Evolutionary conservation across 2,797 vertebrate species (phyloP).

Genomic region (Pangasius sanitwongsei): DNA sequence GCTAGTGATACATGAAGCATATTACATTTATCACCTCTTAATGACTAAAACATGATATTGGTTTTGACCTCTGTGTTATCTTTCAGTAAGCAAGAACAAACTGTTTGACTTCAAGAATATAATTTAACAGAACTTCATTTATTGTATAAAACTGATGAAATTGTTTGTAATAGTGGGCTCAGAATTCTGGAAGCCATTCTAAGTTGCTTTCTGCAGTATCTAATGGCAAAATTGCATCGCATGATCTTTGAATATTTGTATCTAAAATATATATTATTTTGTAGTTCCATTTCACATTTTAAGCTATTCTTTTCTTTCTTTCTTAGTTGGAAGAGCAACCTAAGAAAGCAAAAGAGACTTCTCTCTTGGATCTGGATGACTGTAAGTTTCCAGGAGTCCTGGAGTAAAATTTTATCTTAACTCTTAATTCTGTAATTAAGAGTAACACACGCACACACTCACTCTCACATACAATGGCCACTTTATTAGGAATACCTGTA

Average conservation of each 20-base stretch:
- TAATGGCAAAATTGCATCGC: background rate
- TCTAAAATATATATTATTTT: background rate
- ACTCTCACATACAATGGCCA: no score
- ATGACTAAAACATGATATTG: background rate
- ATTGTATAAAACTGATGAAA: background rate
- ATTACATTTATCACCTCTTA: background rate
- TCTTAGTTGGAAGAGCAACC: conserved; percentile 72
- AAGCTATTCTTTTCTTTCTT: background rate
- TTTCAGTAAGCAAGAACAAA: background rate
- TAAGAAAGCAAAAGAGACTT: conserved; percentile 79
- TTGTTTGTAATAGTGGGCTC: background rate
- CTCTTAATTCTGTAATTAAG: background rate
- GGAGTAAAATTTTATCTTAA: background rate
- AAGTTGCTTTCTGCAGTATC: background rate
- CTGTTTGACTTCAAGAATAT: background rate
- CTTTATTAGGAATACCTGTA: background rate
- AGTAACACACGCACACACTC: accelerated
- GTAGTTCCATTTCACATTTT: background rate
- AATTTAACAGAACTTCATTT: background rate
- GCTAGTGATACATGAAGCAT: background rate
- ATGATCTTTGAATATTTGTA: background rate
- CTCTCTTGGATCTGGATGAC: conserved; percentile 90
- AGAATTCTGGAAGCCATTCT: background rate
- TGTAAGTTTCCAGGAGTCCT: conserved; percentile 80
- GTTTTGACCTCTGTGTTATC: background rate